These are phyloP conservation scores for Phyllostomus hastatus DNA, from an alignment of 2,113 vertebrate species.

Conservation along the genomic window DNA sequence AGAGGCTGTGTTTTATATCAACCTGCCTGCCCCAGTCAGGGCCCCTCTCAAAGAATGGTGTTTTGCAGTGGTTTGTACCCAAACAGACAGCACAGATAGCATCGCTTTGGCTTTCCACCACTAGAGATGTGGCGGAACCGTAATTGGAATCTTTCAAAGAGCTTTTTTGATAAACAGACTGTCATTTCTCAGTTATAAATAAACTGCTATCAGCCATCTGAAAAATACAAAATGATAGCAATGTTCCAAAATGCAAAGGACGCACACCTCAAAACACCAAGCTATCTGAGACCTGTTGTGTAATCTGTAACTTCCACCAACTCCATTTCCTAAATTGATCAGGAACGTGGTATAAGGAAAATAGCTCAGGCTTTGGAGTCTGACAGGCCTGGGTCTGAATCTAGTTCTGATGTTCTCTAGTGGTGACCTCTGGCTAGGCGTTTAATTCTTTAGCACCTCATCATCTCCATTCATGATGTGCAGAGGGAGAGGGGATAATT, in stretches of 20 bases:
- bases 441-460: not conserved
- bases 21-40: not conserved
- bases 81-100: not conserved
- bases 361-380: not conserved
- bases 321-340: not conserved
- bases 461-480: not conserved
- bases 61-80: not conserved
- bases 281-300: not conserved
- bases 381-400: not conserved
- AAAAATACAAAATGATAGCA: slow-evolving; percentile 57
- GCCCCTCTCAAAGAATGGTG: not conserved
- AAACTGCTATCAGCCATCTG: slow-evolving; percentile 41
- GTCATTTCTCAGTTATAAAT: slow-evolving; percentile 54
- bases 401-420: not conserved
- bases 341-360: not conserved
- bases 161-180: slow-evolving; percentile 58
- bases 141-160: slow-evolving; percentile 53
- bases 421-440: not conserved
- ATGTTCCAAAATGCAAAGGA: slow-evolving; percentile 30
- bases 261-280: not conserved
- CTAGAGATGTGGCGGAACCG: not conserved
- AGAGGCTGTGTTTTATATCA: not conserved
- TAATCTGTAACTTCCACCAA: not conserved
- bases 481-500: not conserved
- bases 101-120: slow-evolving; percentile 11